phyloP scores from a whole-genome alignment of 1,140 invertebrate genomes.

The Ceratosolen solmsi region DNA sequence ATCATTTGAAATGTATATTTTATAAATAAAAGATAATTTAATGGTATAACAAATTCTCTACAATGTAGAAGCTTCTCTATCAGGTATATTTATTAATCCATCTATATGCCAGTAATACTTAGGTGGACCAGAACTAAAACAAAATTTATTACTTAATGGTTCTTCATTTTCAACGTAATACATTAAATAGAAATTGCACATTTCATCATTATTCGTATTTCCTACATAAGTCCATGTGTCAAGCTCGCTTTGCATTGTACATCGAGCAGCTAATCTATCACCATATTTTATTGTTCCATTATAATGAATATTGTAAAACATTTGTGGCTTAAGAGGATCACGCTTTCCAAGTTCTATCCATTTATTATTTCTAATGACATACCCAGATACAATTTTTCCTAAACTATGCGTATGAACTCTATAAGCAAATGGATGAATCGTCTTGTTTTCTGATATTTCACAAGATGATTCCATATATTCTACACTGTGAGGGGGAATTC shows the following conservation, averaged over 20 bases:
- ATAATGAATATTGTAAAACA: constrained; percentile 93
- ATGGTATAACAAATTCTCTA: constrained; percentile 55
- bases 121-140: constrained; percentile 88
- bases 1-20: no score
- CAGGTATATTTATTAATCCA: constrained; percentile 85
- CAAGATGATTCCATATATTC: constrained; percentile 94
- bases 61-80: constrained; percentile 77
- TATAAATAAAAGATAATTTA: no score
- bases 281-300: constrained; percentile 77
- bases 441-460: constrained; percentile 84
- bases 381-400: constrained; percentile 91
- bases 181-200: constrained; percentile 99
- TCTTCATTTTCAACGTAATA: constrained; percentile 93
- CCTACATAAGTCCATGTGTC: constrained; percentile 82
- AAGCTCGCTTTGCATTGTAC: constrained; percentile 88
- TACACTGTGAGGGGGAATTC: constrained; percentile 79
- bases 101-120: constrained; percentile 84
- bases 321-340: constrained; percentile 93
- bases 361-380: constrained; percentile 80
- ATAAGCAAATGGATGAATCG: constrained; percentile 95
- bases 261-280: constrained; percentile 90
- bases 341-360: constrained; percentile 93
- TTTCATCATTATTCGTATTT: constrained; percentile 93
- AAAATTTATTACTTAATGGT: constrained; percentile 87
- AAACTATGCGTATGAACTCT: constrained; percentile 94